Percentiles rank a stretch among this genome's conserved stretches.
phyloP scores from a whole-genome alignment of 2,797 vertebrate genomes.

The Decapterus maruadsi region DNA sequence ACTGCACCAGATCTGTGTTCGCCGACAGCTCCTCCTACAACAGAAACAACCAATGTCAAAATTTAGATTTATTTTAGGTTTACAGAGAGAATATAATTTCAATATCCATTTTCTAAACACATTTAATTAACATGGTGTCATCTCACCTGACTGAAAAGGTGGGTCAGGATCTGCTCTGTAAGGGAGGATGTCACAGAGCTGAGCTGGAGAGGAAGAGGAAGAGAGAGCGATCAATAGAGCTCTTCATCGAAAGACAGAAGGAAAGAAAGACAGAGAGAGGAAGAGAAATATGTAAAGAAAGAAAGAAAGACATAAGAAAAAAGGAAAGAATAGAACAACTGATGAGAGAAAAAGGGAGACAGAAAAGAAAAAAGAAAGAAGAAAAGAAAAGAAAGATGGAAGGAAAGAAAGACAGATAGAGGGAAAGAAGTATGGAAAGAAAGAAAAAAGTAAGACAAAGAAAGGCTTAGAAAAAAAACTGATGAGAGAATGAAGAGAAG shows the following conservation, averaged over 20 bases:
- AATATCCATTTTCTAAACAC: not conserved
- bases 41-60: not conserved
- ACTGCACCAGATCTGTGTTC: conserved; percentile 88
- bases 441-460: no score
- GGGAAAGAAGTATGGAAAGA: no score
- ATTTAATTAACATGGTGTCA: not conserved
- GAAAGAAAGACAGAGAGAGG: no score
- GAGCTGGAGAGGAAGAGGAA: conserved; percentile 77
- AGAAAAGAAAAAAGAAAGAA: no score
- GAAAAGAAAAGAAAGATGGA: not conserved
- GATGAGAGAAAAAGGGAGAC: not conserved
- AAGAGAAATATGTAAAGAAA: no score
- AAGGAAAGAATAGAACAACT: not conserved
- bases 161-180: conserved; percentile 90
- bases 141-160: conserved; percentile 92
- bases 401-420: not conserved
- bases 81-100: not conserved
- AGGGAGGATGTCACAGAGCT: conserved; percentile 90
- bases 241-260: not conserved
- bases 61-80: not conserved
- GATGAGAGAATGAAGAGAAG: no score
- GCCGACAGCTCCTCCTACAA: conserved; percentile 90
- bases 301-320: not conserved
- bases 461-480: no score
- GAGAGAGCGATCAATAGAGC: conserved; percentile 4